Evolutionary conservation across 2,113 vertebrate species (phyloP), one percentile per base, ranked within the genome.

Genomic region (Stigmatopora nigra): DNA sequence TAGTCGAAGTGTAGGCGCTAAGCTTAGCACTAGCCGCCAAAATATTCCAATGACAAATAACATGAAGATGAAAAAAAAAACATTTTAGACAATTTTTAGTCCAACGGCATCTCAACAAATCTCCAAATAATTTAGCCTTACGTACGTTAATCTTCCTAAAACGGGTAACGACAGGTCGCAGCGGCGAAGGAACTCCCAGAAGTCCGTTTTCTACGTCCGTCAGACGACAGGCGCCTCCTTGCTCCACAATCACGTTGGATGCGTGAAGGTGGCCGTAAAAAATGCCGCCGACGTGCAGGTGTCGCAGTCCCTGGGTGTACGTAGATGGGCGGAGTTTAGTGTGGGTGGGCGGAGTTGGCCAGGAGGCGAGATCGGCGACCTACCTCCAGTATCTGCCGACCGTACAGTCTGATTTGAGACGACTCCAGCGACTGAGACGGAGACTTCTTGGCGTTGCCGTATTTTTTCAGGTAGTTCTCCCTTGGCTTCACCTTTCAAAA

Each of bases 321-420:
- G 75, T 44, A 73, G 38, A 10, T 41, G 38, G 38, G 38, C 16
- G 55, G 5, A 65, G 7, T 31, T 47, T 25, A 16, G 19, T 46
- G 47, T 17, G 7, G 8, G 22, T 14, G 13, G 15, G 45, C 12
- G 57, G 25, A n/a, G 14, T 35, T 59, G 45, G 14, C 5, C 9
- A 15, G 10, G 10, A 48, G n/a, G 15, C 48, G n/a, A 35, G 25
- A 17, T 53, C 25, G 14, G n/a, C 22, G 58, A 46, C 47, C 31
- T 88, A 98, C 97, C 94, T 99, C 96, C 82, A 99, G 81, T 81
- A 99, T 93, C 88, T 98, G 96, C 38, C 94, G 89, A 57, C 96
- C 95, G 0, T 92, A 98, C 6, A 87, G 91, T 82, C 93, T 92
- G 86, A 99, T 94, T 76, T 94, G 91, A 44, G 92, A 90, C 61